Evolutionary conservation across 2,113 vertebrate genomes (phyloP).

Genomic region (Microcebus lehilahytsara): DNA sequence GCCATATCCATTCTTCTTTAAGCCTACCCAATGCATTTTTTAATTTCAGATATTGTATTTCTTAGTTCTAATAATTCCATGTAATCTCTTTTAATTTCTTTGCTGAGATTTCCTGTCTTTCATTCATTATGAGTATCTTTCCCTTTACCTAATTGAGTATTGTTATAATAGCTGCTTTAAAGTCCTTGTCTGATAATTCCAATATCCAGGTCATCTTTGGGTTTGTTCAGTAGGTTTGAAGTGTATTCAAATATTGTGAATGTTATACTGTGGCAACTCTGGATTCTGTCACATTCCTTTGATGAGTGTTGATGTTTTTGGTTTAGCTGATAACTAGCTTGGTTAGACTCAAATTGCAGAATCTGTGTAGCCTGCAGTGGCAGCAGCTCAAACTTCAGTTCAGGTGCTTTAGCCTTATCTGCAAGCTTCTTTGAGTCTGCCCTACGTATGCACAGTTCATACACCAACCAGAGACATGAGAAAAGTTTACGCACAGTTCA

Average conservation of each 20-base stretch:
- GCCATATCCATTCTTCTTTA: neutral
- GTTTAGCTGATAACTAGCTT: neutral
- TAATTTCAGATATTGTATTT: neutral
- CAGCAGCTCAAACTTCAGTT: neutral
- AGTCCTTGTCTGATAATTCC: neutral
- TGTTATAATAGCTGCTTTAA: neutral
- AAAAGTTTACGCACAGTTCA: neutral
- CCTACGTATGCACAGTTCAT: rapidly evolving
- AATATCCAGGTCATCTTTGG: too few species aligned
- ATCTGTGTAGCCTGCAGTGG: neutral
- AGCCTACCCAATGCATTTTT: neutral
- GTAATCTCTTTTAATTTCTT: neutral
- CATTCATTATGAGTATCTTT: neutral
- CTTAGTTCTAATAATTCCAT: neutral
- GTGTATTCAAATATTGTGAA: neutral
- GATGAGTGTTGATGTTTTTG: neutral
- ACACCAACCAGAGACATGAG: too few species aligned
- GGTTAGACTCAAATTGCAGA: neutral
- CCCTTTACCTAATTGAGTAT: neutral
- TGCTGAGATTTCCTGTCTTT: neutral
- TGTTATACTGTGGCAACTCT: neutral
- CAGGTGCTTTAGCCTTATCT: neutral
- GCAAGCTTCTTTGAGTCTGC: too few species aligned
- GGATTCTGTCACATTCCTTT: neutral
- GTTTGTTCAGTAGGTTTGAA: neutral